These are phyloP conservation scores for Tragulus kanchil DNA, from an alignment of 2,113 vertebrate species.

Conservation along the genomic window DNA sequence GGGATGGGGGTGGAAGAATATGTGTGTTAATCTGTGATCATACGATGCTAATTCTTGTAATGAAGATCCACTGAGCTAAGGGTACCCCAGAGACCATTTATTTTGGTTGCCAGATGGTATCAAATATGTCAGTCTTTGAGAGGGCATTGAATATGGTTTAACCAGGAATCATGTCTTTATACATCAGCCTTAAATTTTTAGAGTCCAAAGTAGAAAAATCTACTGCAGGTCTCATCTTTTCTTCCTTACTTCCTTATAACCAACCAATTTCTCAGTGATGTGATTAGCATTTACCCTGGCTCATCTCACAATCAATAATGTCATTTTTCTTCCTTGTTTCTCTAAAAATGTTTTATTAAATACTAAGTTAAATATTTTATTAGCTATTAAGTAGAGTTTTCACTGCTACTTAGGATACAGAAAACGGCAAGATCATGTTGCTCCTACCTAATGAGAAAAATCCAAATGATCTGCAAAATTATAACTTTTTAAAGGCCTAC, in stretches of 20 bases:
- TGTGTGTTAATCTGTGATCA: background rate
- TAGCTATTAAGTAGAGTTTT: background rate
- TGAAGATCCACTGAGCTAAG: background rate
- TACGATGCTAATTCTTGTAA: background rate
- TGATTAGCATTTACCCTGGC: background rate
- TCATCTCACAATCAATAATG: background rate
- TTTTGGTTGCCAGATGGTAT: background rate
- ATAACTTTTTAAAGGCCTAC: background rate
- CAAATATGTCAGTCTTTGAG: background rate
- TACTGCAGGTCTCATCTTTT: background rate
- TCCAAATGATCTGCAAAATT: background rate
- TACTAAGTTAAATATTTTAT: background rate
- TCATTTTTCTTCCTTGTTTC: background rate
- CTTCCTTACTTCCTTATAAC: background rate
- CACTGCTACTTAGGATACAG: background rate
- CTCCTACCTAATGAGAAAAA: background rate
- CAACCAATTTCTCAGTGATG: background rate
- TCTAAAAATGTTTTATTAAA: background rate
- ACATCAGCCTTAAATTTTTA: background rate
- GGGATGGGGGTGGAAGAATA: background rate
- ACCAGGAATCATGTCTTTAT: background rate
- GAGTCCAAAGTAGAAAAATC: background rate
- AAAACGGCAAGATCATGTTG: background rate
- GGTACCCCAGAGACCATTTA: background rate
- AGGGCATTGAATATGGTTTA: background rate